Conservation (phyloP, 2,888 invertebrate genomes). For the Cryptocephalus primarius region DNA sequence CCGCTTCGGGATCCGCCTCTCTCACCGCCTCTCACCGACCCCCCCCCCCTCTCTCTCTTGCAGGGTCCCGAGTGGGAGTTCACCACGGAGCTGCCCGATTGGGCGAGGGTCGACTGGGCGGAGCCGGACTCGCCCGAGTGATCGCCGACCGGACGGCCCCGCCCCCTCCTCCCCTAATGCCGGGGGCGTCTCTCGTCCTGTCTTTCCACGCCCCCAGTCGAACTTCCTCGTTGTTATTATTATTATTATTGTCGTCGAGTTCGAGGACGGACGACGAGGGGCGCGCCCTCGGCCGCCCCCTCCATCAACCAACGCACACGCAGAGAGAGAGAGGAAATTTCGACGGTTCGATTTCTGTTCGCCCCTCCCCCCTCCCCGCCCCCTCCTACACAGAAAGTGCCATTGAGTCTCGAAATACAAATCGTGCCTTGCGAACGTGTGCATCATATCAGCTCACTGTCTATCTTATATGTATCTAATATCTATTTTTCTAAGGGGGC, state of each 20-base stretch:
- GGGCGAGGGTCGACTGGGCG: constrained; percentile 82
- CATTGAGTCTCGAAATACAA: constrained; percentile 6
- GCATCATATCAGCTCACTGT: too few relatives aligned
- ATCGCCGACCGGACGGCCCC: constrained; percentile 18
- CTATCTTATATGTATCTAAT: too few relatives aligned
- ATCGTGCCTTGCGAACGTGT: constrained; percentile 1
- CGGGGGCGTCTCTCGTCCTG: constrained; percentile 29
- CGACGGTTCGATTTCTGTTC: too few relatives aligned
- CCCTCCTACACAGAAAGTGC: neutral
- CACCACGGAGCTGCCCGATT: constrained; percentile 82
- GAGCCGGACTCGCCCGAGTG: constrained; percentile 49
- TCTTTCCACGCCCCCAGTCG: constrained; percentile 27
- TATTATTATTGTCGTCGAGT: constrained; percentile 9
- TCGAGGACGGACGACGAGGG: neutral
- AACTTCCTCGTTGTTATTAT: constrained; percentile 3
- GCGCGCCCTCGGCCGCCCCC: too few relatives aligned
- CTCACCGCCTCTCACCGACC: too few relatives aligned
- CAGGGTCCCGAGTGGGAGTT: constrained; percentile 93
- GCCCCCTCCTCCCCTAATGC: constrained; percentile 19
- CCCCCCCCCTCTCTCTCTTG: constrained; percentile 17
- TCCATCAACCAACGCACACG: too few relatives aligned
- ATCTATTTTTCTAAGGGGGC: too few relatives aligned
- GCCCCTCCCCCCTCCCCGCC: neutral
- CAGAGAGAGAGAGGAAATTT: too few relatives aligned
- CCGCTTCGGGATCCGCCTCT: too few relatives aligned